phyloP scores from a whole-genome alignment of 2,888 invertebrate species.

The Nephrotoma appendiculata region DNA sequence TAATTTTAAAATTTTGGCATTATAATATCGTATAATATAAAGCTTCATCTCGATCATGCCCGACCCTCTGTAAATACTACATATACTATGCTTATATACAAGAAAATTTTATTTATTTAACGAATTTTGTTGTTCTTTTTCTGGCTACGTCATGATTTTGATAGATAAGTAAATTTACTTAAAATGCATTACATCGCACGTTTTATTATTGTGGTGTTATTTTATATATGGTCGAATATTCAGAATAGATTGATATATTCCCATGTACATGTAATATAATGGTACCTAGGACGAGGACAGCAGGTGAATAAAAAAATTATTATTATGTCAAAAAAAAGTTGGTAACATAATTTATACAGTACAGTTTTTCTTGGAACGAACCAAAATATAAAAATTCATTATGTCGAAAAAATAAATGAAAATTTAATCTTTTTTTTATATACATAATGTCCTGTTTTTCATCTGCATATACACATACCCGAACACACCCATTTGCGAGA shows the following conservation, averaged over 20 bases:
- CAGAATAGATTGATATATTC: neutral
- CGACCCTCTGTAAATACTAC: neutral
- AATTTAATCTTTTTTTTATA: neutral
- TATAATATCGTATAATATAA: neutral
- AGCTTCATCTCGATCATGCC: neutral
- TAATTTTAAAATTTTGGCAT: neutral
- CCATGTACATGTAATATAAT: neutral
- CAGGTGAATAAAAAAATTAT: neutral
- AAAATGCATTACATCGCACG: neutral
- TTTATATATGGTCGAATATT: neutral
- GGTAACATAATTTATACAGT: neutral
- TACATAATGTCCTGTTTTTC: neutral
- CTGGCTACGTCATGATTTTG: neutral
- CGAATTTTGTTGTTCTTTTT: neutral
- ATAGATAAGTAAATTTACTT: neutral
- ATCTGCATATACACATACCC: neutral
- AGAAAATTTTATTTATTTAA: neutral
- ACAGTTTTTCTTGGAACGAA: neutral
- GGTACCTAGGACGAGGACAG: neutral
- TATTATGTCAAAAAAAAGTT: neutral
- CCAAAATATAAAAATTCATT: neutral
- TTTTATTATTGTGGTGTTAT: neutral
- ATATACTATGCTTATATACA: neutral
- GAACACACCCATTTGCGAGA: neutral
- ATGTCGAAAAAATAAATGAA: neutral